A percentile compares a stretch with the other conserved stretches of the same genome.
Evolutionary conservation across 2,797 vertebrate species (phyloP).

Genomic region (Tragopan temminckii): DNA sequence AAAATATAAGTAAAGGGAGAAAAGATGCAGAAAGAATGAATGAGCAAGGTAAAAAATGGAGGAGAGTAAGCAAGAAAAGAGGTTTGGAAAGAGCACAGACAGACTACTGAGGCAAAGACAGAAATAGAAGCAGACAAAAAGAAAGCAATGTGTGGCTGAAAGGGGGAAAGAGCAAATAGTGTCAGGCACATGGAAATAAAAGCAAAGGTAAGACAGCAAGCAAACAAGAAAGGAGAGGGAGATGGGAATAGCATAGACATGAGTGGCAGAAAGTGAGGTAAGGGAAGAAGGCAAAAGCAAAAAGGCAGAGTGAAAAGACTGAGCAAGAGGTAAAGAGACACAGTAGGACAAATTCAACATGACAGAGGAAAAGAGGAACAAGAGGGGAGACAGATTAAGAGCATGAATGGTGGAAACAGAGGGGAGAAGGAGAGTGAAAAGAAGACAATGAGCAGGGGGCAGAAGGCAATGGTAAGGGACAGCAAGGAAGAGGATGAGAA

Average conservation of each 20-base stretch:
- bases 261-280: background rate
- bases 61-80: background rate
- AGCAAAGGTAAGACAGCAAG: background rate
- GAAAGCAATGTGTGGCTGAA: background rate
- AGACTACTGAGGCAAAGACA: background rate
- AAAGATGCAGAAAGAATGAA: background rate
- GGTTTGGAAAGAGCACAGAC: background rate
- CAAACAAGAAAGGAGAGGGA: background rate
- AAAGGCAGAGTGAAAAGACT: fast-evolving
- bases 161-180: background rate
- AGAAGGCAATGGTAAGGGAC: background rate
- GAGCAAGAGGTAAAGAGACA: background rate
- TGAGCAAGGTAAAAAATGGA: background rate
- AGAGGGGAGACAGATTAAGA: too few species aligned
- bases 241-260: background rate
- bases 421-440: background rate
- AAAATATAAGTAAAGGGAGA: background rate
- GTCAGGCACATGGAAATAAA: background rate
- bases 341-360: background rate
- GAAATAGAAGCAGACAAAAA: background rate
- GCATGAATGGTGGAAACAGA: background rate
- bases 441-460: background rate
- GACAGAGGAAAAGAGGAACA: background rate
- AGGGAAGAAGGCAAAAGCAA: background rate
- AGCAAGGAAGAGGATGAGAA: background rate